These are phyloP conservation scores for Perognathus longimembris DNA, from an alignment of 2,113 vertebrate species.

Conservation along the genomic window DNA sequence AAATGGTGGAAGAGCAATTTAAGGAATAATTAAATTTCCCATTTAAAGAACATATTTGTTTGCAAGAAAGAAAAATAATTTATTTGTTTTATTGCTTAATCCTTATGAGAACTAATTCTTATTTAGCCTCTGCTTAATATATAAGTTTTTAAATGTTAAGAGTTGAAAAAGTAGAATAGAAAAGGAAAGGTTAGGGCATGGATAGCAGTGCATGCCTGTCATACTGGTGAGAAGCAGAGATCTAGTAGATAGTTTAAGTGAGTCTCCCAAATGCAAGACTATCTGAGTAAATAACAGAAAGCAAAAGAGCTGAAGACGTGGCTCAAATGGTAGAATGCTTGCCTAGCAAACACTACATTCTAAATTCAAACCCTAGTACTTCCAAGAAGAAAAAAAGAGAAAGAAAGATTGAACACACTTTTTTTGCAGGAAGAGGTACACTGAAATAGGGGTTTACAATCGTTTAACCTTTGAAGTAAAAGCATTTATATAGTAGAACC, in stretches of 20 bases:
- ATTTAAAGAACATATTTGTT: neutral
- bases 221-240: too few relatives aligned
- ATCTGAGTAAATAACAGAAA: too few relatives aligned
- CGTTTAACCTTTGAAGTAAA: slow-evolving; percentile 35
- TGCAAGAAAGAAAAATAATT: slow-evolving; percentile 15
- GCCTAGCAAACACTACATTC: too few relatives aligned
- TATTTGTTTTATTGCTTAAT: slow-evolving; percentile 30
- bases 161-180: neutral
- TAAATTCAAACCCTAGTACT: too few relatives aligned
- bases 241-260: too few relatives aligned
- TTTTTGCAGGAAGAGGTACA: neutral
- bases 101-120: slow-evolving; percentile 12
- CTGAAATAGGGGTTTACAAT: neutral
- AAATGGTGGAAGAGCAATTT: neutral
- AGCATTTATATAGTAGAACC: neutral
- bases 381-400: too few relatives aligned
- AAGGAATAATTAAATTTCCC: slow-evolving; percentile 8
- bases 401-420: neutral
- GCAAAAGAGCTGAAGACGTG: too few relatives aligned
- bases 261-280: too few relatives aligned
- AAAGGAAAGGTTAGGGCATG: neutral
- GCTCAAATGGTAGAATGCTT: too few relatives aligned
- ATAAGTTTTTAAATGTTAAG: neutral
- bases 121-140: neutral
- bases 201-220: too few relatives aligned